phyloP scores from a whole-genome alignment of 2,113 vertebrate species.

The Australoheros scitulus region DNA sequence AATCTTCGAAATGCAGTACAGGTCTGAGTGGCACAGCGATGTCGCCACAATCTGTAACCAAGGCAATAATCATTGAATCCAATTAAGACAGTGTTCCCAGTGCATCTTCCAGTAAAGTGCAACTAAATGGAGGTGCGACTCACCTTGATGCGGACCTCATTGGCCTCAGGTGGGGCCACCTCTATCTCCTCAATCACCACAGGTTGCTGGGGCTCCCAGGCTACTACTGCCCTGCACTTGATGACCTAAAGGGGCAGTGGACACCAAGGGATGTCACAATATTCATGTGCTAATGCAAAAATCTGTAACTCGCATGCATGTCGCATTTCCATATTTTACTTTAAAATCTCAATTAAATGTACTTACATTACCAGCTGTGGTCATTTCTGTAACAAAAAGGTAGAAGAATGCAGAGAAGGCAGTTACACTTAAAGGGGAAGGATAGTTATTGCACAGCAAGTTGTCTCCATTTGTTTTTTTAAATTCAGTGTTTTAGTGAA shows the following conservation, averaged over 20 bases:
- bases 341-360: too few species aligned
- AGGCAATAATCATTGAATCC: neutral
- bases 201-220: constrained; percentile 85
- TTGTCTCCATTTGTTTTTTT: too few species aligned
- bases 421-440: too few species aligned
- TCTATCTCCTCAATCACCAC: constrained; percentile 88
- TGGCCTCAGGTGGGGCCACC: constrained; percentile 84
- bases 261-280: too few species aligned
- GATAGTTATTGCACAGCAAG: too few species aligned
- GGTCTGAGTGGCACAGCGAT: constrained; percentile 83
- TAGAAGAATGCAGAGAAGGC: neutral
- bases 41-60: constrained; percentile 83
- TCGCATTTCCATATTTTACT: too few species aligned
- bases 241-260: constrained; percentile 80
- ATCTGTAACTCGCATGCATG: neutral
- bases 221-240: constrained; percentile 87
- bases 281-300: neutral
- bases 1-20: constrained; percentile 73
- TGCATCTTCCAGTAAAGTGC: neutral
- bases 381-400: constrained; percentile 29
- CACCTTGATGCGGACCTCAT: constrained; percentile 89
- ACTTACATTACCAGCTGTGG: constrained; percentile 52
- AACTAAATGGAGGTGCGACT: neutral
- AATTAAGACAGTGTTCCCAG: neutral
- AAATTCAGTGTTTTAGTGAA: too few species aligned